Evolutionary conservation across 1,140 invertebrate species (phyloP).

Genomic region (Bombus affinis): DNA sequence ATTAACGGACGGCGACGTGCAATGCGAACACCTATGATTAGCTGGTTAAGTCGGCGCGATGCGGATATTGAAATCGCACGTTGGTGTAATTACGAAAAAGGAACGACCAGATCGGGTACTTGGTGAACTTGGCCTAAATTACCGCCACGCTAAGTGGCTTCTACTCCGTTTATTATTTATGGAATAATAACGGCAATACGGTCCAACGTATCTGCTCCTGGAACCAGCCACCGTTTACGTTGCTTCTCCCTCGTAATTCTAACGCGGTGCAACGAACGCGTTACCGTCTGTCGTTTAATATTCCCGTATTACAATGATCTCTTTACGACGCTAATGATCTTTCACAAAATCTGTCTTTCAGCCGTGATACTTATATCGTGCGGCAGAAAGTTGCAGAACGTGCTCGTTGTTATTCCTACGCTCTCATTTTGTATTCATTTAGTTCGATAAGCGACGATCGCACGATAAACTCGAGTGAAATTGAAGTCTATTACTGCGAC

Average conservation of each 20-base stretch:
- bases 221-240: background rate
- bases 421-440: background rate
- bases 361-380: no score
- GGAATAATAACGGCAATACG: constrained; percentile 38
- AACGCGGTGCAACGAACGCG: background rate
- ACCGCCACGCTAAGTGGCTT: background rate
- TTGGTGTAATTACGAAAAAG: constrained; percentile 43
- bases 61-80: constrained; percentile 69
- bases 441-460: background rate
- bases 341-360: background rate
- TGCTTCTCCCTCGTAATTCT: no score
- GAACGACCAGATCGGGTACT: background rate
- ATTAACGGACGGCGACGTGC: constrained; percentile 50
- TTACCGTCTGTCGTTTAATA: background rate
- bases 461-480: background rate
- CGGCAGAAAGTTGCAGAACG: background rate
- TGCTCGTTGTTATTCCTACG: background rate
- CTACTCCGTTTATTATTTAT: constrained; percentile 45
- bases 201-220: background rate
- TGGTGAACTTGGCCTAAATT: constrained; percentile 39
- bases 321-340: background rate
- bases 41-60: constrained; percentile 50
- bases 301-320: background rate
- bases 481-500: background rate
- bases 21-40: constrained; percentile 58